Evolutionary conservation across 2,888 invertebrate genomes (phyloP).

Genomic region (Polydrusus tereticollis): DNA sequence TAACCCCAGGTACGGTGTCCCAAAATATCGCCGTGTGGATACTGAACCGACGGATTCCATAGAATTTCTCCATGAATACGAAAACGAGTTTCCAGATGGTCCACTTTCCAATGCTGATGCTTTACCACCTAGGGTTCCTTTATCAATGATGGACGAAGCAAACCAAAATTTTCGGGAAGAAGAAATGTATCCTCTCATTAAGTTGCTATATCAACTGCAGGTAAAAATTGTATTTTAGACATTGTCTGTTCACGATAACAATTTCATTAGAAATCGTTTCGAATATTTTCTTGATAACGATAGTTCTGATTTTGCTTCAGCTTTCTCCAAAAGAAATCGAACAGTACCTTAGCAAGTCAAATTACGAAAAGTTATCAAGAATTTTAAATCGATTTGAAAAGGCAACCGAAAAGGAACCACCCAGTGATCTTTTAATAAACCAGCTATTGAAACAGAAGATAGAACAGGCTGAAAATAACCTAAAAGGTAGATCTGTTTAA

Average conservation of each 20-base stretch:
- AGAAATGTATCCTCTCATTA: constrained; percentile 53
- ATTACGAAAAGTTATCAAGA: constrained; percentile 53
- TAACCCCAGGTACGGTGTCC: constrained; percentile 41
- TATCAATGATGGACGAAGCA: background rate
- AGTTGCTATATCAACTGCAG: constrained; percentile 57
- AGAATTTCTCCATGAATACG: constrained; percentile 57
- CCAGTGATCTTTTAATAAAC: constrained; percentile 21
- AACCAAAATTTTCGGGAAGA: constrained; percentile 24
- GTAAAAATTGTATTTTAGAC: constrained; percentile 6
- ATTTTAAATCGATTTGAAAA: constrained; percentile 56
- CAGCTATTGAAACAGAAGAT: constrained; percentile 29
- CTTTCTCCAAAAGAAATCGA: constrained; percentile 58
- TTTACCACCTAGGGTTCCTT: background rate
- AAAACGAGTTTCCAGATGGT: constrained; percentile 49
- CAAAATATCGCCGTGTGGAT: constrained; percentile 36
- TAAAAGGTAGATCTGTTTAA: constrained; percentile 34
- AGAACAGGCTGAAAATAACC: constrained; percentile 46
- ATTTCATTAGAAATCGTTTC: no score
- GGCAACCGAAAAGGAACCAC: constrained; percentile 21
- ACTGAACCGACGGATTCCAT: constrained; percentile 60
- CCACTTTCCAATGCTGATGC: background rate
- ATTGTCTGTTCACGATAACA: no score
- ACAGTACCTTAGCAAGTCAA: constrained; percentile 58
- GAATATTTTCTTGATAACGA: background rate
- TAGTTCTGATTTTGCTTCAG: constrained; percentile 5